Evolutionary conservation across 2,888 invertebrate genomes (phyloP), one percentile per base, ranked within the genome.

Genomic region (Timema cristinae): DNA sequence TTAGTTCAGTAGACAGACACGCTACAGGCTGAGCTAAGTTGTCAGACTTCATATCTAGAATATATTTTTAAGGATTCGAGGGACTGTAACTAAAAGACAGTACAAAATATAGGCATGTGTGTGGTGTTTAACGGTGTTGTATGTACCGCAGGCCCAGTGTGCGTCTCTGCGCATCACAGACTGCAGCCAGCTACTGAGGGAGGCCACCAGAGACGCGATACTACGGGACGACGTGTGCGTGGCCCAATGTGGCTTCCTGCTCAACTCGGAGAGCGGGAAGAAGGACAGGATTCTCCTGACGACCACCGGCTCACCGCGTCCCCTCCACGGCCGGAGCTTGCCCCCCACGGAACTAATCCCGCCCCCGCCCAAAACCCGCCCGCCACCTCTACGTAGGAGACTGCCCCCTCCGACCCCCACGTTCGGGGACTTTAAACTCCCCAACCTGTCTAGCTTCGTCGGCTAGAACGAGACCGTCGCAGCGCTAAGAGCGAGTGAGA

Each of bases 151-250:
- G 95, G 91, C 93, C 0, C 93, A 93, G 81, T 95, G 95, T 79
- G 94, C 94, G 4, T 95, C 95, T 0, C 84, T 95, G 9, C 88
- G 94, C 77, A 91, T 95, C 74, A 93, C 93, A 0, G 94, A 95
- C 83, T 95, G 95, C 82, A 89, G 89, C 15, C 92, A 93, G 78
- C 85, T 95, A 51, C 85, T 92, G 69, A 88, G 92, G 73, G 93
- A 94, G 82, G 94, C 93, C 86, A 90, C 93, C 70, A 88, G 91
- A 71, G 93, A 94, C 50, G 91, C 91, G 0, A 91, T 95, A 61
- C 82, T 92, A 47, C 86, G 91, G 4, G 96, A 96, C 79, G 93
- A 94, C 80, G 94, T 95, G 13, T 96, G 96, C 83, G 90, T 93
- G 16, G 93, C 94, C 5, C 95, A 96, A 83, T 96, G 96, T 81